Conservation (phyloP, 2,797 vertebrate species). For the Leptatherina wallacei region DNA sequence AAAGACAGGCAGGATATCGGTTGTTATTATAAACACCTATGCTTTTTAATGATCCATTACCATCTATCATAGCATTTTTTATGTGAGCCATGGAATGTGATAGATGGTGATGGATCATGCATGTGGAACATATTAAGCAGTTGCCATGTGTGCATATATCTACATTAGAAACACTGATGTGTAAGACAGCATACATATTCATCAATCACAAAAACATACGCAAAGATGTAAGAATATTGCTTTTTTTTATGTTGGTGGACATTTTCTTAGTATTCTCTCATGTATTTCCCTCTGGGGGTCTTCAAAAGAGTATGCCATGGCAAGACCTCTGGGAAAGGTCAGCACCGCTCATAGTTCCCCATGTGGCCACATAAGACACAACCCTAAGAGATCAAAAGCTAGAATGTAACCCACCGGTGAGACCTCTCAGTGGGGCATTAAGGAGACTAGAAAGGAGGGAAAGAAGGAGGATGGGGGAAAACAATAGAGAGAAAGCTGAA, state of each 20-base stretch:
- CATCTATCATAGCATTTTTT: conserved; percentile 33
- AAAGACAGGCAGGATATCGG: background rate
- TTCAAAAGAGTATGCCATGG: conserved; percentile 48
- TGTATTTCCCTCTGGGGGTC: conserved; percentile 18
- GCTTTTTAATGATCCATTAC: conserved; percentile 56
- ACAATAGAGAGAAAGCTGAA: conserved; percentile 3
- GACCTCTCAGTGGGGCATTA: conserved; percentile 19
- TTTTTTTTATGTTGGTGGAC: conserved; percentile 34
- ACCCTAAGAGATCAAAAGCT: conserved; percentile 46
- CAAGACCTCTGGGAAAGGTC: conserved; percentile 46
- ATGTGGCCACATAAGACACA: conserved; percentile 31
- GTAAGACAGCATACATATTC: no score
- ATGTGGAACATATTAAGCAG: background rate
- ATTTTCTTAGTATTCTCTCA: conserved; percentile 16
- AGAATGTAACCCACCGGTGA: conserved; percentile 23
- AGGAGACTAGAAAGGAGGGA: conserved; percentile 14
- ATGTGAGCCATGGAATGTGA: background rate
- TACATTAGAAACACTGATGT: conserved; percentile 1
- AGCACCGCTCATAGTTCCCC: conserved; percentile 20
- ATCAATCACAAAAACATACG: background rate
- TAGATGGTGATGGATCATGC: background rate
- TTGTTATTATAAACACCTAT: conserved; percentile 40
- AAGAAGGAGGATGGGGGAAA: conserved; percentile 12
- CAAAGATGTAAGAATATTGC: conserved; percentile 17
- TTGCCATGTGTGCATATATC: conserved; percentile 1